Base-by-base conservation (phyloP, 2,797 vertebrate genomes). In the Lacerta viridis region DNA sequence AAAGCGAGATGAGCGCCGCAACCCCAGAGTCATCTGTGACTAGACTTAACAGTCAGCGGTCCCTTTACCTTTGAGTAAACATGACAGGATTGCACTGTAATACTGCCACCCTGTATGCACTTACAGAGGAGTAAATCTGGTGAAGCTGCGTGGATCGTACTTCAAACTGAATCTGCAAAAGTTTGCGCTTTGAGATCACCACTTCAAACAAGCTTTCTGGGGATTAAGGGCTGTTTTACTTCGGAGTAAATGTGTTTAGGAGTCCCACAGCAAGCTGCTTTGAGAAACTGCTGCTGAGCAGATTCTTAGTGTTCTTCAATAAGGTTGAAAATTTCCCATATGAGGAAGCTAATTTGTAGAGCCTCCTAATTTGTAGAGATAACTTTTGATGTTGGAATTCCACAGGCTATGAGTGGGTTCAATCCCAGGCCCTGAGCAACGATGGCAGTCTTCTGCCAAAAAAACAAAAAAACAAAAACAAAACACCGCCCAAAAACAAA, bases 391-490 rank as follows among this genome's bases (percentile, higher is more conserved):
- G 27, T 25, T 72, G 36, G 39, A 59, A 72, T 80, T 84, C 66
- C 29, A 17, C 27, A 8, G n/a, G 20, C 29, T 61, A n/a, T 23
- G 46, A n/a, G 43, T 18, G 84, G 75, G 20, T 1, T 39, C 61
- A 68, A 74, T 89, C 90, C 83, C 89, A 87, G 83, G 7, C 86
- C 83, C 78, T 90, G 89, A 83, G 85, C 83, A 85, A 86, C 55
- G 76, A 59, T 61, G 72, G 75, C 33, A 43, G 81, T 80, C 55
- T 80, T 80, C 87, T 91, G 88, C 90, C 90, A 92, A 89, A 61
- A 5, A 20, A 33, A 13, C 15, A 10, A 46, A 9, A 46, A 50
- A 11, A 13, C 50, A 13, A 13, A 55, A 10, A 46, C 46, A 46
- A 50, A 11, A 13, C 50, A 13, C 50, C 13, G 11, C 11, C 46